Percentiles rank a stretch among this genome's conserved stretches.
Evolutionary conservation across 2,113 vertebrate species (phyloP).

Genomic region (Xiphias gladius): DNA sequence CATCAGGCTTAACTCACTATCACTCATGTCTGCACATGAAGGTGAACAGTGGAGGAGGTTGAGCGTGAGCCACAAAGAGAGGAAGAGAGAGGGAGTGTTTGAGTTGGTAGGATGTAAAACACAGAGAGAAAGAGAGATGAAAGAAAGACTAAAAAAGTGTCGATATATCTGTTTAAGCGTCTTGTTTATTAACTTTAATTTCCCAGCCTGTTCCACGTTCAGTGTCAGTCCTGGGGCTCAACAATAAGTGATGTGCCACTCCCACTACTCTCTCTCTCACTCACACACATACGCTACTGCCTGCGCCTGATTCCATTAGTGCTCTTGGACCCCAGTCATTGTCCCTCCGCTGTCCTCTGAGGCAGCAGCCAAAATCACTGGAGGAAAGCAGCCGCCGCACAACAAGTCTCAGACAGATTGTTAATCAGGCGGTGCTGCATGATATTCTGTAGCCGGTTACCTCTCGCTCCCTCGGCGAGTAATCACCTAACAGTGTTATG

Average conservation of each 20-base stretch:
- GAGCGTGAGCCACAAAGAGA: conserved; percentile 7
- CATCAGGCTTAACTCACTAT: conserved; percentile 27
- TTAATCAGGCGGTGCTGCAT: conserved; percentile 70
- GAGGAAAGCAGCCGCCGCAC: conserved; percentile 50
- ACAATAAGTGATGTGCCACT: conserved; percentile 37
- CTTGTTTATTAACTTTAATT: conserved; percentile 44
- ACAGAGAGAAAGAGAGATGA: background rate
- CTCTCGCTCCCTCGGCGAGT: conserved; percentile 53
- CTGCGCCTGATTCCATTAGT: conserved; percentile 60
- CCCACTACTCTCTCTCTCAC: background rate
- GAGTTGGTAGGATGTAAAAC: conserved; percentile 18
- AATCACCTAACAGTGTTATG: conserved; percentile 69
- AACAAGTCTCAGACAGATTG: conserved; percentile 70
- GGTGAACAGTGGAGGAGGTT: conserved; percentile 21
- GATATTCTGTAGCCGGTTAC: conserved; percentile 65
- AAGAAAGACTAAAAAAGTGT: background rate
- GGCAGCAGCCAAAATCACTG: conserved; percentile 61
- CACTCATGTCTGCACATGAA: conserved; percentile 30
- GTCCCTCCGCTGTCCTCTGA: conserved; percentile 64
- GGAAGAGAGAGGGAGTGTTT: conserved; percentile 12
- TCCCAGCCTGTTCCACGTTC: conserved; percentile 26
- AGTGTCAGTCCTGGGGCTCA: conserved; percentile 31
- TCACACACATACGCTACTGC: background rate
- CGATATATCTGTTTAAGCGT: conserved; percentile 12
- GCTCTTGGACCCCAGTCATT: conserved; percentile 65